Percentiles rank a stretch among this genome's conserved stretches.
phyloP scores from a whole-genome alignment of 2,888 invertebrate species.

The Drosophila sordidapex region DNA sequence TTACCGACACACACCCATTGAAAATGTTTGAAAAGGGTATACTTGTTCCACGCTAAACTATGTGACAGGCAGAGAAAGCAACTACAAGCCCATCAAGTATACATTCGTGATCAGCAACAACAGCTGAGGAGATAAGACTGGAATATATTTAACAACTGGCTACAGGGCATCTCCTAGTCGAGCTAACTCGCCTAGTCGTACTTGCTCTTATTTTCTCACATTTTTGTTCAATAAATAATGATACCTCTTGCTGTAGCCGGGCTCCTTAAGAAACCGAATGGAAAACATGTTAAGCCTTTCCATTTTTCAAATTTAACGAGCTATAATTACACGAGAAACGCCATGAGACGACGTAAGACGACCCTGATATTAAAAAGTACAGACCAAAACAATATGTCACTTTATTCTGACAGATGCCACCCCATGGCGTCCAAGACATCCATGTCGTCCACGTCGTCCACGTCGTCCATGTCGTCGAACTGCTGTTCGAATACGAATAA shows the following conservation, averaged over 20 bases:
- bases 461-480: conserved; percentile 49
- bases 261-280: background rate
- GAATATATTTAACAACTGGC: background rate
- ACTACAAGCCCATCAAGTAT: background rate
- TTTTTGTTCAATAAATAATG: conserved; percentile 8
- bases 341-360: conserved; percentile 38
- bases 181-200: background rate
- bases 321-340: conserved; percentile 45
- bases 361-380: conserved; percentile 67
- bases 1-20: background rate
- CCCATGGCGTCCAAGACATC: conserved; percentile 35
- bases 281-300: conserved; percentile 20
- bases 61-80: background rate
- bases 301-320: conserved; percentile 58
- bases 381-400: conserved; percentile 61
- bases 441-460: conserved; percentile 21
- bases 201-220: background rate
- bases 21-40: background rate
- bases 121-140: background rate
- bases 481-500: conserved; percentile 27
- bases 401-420: conserved; percentile 57
- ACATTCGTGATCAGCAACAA: background rate
- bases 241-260: background rate
- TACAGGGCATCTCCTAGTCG: background rate
- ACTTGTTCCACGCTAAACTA: background rate